phyloP scores from a whole-genome alignment of 2,113 vertebrate species.

The Cottus gobio region DNA sequence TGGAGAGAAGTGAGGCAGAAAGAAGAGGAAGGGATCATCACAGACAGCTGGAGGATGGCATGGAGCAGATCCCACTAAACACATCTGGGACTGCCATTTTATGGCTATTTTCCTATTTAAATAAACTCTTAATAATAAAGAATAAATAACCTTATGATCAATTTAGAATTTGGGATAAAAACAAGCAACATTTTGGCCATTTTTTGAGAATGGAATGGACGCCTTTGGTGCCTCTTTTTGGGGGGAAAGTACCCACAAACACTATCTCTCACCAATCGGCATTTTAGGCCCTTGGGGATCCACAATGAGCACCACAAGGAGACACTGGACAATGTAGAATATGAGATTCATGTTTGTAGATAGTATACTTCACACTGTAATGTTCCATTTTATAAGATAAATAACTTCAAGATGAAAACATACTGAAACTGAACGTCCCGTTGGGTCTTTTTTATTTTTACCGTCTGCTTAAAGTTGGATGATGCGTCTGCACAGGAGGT shows the following conservation, averaged over 20 bases:
- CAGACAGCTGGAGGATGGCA: constrained; percentile 25
- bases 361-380: neutral
- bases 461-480: no score
- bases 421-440: no score
- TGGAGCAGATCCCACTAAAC: neutral
- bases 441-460: no score
- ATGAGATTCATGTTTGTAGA: neutral
- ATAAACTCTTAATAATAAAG: neutral
- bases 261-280: neutral
- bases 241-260: neutral
- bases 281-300: neutral
- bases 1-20: constrained; percentile 6
- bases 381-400: neutral
- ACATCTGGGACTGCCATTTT: neutral
- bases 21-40: constrained; percentile 1
- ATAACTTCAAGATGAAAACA: neutral
- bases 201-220: neutral
- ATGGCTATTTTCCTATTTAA: neutral
- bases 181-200: no score
- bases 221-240: neutral
- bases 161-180: no score
- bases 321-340: neutral
- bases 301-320: neutral
- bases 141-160: neutral
- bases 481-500: no score